phyloP scores from a whole-genome alignment of 2,797 vertebrate genomes.

The Sebastolobus altivelis region DNA sequence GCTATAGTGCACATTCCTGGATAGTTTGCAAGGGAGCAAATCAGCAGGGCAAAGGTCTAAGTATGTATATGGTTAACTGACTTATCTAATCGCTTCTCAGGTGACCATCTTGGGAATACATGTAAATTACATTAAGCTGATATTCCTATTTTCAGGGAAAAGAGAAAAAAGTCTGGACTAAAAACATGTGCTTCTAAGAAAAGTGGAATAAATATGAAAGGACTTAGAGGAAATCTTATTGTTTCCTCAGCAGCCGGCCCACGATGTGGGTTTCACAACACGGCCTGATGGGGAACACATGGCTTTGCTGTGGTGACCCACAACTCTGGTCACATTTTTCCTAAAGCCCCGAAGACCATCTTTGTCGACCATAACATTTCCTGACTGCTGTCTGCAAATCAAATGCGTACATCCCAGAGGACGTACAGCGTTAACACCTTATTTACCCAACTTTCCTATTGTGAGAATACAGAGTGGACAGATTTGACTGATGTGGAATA shows the following conservation, averaged over 20 bases:
- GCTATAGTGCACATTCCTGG: slow-evolving; percentile 61
- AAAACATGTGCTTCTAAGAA: slow-evolving; percentile 47
- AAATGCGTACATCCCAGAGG: slow-evolving; percentile 18
- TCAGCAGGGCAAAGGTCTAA: slow-evolving; percentile 35
- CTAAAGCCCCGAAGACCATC: slow-evolving; percentile 41
- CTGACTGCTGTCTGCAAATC: slow-evolving; percentile 45
- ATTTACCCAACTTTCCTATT: slow-evolving; percentile 10
- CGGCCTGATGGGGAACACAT: slow-evolving; percentile 79
- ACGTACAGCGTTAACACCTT: slow-evolving; percentile 13
- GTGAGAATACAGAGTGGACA: slow-evolving; percentile 7
- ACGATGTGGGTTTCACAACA: slow-evolving; percentile 57
- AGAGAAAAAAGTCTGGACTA: background rate
- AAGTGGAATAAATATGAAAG: slow-evolving; percentile 38
- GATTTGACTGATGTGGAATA: slow-evolving; percentile 26
- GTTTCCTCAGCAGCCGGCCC: slow-evolving; percentile 62
- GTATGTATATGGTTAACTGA: slow-evolving; percentile 35
- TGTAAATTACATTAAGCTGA: slow-evolving; percentile 8
- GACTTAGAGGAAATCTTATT: slow-evolving; percentile 52
- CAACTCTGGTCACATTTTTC: slow-evolving; percentile 58
- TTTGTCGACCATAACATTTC: slow-evolving; percentile 41
- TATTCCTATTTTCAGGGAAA: background rate
- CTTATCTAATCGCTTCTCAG: background rate
- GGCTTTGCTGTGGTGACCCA: slow-evolving; percentile 54
- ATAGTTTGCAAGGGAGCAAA: slow-evolving; percentile 28
- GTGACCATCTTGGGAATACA: background rate